Percentiles rank a stretch among this genome's conserved stretches.
Evolutionary conservation across 2,113 vertebrate species (phyloP).

Genomic region (Lonchura striata): DNA sequence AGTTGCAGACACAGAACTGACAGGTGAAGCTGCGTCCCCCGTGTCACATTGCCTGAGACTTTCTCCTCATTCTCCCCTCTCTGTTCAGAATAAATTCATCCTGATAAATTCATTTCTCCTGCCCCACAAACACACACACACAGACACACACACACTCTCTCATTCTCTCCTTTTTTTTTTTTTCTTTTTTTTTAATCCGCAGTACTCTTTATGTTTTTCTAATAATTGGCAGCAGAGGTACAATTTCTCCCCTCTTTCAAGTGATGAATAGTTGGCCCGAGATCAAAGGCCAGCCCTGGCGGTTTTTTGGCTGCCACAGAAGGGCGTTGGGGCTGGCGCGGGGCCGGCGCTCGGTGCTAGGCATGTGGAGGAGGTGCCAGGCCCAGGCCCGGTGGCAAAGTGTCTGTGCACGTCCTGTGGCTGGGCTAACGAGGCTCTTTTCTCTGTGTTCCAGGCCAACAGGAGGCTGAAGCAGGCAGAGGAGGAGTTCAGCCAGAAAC

Average conservation of each 20-base stretch:
- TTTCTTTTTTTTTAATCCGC: constrained; percentile 3
- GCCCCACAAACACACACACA: not conserved
- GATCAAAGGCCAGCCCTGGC: constrained; percentile 84
- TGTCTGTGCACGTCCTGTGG: constrained; percentile 72
- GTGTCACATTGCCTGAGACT: not conserved
- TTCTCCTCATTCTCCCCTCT: not conserved
- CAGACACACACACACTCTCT: not conserved
- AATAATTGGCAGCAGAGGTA: constrained; percentile 82
- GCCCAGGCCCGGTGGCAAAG: constrained; percentile 77
- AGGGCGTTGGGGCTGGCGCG: constrained; percentile 79
- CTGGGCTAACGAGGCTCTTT: constrained; percentile 71
- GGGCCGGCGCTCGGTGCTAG: constrained; percentile 76
- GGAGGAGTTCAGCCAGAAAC: constrained; percentile 85
- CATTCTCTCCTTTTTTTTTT: not conserved
- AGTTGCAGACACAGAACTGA: not conserved
- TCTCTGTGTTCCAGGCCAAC: constrained; percentile 83
- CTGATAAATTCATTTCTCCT: not conserved
- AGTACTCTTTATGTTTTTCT: constrained; percentile 77
- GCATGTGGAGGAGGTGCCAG: constrained; percentile 78
- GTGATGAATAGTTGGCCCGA: constrained; percentile 90
- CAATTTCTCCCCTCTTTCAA: constrained; percentile 83
- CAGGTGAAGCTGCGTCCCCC: not conserved
- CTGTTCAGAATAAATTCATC: not conserved
- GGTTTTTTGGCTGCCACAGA: constrained; percentile 83
- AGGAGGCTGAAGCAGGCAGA: constrained; percentile 87